Conservation (phyloP, 2,113 vertebrate species). For the Rhombomys opimus region DNA sequence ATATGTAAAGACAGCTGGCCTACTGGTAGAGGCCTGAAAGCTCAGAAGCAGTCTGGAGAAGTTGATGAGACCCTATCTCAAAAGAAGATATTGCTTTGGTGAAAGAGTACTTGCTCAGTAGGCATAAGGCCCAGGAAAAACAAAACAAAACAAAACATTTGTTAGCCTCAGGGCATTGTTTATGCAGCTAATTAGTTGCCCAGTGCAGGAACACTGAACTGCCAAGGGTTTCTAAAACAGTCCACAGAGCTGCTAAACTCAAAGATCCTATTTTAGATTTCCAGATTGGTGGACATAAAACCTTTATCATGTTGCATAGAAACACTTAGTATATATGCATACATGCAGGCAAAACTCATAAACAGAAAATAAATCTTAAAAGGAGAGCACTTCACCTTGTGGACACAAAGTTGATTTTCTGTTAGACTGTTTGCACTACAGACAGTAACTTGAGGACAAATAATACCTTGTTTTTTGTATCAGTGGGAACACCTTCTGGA, state of each 20-base stretch:
- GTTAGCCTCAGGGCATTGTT: not conserved
- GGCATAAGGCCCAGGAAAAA: too few relatives aligned
- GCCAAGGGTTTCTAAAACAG: conserved; percentile 57
- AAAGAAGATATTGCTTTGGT: not conserved
- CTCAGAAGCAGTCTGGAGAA: not conserved
- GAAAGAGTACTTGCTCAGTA: too few relatives aligned
- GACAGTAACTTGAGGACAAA: not conserved
- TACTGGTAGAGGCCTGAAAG: not conserved
- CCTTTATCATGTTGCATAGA: not conserved
- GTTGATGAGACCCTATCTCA: not conserved
- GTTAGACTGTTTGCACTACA: not conserved
- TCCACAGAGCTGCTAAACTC: not conserved
- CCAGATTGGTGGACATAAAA: conserved; percentile 44
- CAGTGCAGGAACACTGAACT: not conserved
- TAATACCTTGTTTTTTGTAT: conserved; percentile 93
- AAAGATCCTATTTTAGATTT: conserved; percentile 1
- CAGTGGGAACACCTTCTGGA: conserved; percentile 94
- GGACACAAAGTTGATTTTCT: not conserved
- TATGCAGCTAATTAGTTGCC: not conserved
- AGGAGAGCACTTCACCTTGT: not conserved
- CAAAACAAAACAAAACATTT: not conserved
- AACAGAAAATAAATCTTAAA: not conserved
- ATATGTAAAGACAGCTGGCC: not conserved
- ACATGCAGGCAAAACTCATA: not conserved
- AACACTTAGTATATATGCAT: not conserved